A percentile compares a stretch with the other conserved stretches of the same genome.
These are phyloP conservation scores for Brachionus manjavacas DNA, from an alignment of 1,140 invertebrate genomes.

Conservation along the genomic window DNA sequence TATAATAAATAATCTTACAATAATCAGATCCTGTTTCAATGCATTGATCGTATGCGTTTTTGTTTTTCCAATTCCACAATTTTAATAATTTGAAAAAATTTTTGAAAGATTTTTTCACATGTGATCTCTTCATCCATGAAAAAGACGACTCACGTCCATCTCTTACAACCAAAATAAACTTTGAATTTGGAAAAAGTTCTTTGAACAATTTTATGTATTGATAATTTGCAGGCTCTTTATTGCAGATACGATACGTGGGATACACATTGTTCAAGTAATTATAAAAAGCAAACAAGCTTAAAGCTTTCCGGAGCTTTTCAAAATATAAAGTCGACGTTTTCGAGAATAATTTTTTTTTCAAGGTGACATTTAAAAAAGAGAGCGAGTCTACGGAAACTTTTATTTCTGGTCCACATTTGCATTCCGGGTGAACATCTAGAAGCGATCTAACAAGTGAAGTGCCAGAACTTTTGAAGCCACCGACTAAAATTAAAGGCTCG, in stretches of 20 bases:
- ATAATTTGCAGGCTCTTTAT: not conserved
- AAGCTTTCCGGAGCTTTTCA: not conserved
- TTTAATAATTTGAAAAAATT: not conserved
- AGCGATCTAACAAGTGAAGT: slow-evolving; percentile 94
- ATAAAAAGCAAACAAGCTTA: not conserved
- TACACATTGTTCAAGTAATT: not conserved
- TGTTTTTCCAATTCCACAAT: not conserved
- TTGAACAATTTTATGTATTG: not conserved
- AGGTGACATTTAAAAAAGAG: not conserved
- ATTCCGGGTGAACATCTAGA: slow-evolving; percentile 94
- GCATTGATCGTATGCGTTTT: not conserved
- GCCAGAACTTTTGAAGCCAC: slow-evolving; percentile 88
- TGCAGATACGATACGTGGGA: not conserved
- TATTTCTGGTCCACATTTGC: slow-evolving; percentile 94
- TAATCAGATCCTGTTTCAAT: not conserved
- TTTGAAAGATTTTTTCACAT: not conserved
- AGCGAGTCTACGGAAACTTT: slow-evolving; percentile 76
- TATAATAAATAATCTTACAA: not conserved
- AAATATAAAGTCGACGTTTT: not conserved
- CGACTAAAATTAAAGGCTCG: slow-evolving; percentile 68
- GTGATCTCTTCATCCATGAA: not conserved
- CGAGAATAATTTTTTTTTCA: not conserved
- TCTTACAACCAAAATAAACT: slow-evolving; percentile 2
- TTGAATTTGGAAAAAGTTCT: not conserved
- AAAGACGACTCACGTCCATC: slow-evolving; percentile 7